These are phyloP conservation scores for Ommatoiulus sabulosus DNA, from an alignment of 2,888 invertebrate genomes.

Conservation along the genomic window DNA sequence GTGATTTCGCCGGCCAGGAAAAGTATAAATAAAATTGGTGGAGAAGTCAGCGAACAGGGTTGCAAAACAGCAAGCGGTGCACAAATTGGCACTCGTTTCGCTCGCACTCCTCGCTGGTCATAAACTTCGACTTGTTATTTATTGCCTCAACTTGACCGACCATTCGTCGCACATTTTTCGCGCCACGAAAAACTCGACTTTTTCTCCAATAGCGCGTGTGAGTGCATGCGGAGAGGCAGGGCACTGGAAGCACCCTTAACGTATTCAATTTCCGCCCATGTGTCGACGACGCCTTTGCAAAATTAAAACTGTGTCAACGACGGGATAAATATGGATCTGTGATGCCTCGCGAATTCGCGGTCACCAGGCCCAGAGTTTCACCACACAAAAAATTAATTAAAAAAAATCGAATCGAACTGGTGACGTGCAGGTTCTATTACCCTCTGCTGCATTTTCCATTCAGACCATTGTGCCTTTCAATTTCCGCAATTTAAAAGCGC, in stretches of 20 bases:
- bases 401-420: neutral
- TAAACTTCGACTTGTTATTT: constrained; percentile 3
- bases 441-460: neutral
- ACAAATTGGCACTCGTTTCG: neutral
- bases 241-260: neutral
- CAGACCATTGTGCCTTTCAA: neutral
- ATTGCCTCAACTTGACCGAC: neutral
- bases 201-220: neutral
- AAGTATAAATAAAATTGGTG: neutral
- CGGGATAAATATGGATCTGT: neutral
- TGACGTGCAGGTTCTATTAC: too few species aligned
- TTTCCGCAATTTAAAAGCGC: neutral
- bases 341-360: neutral
- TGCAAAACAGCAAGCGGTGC: neutral
- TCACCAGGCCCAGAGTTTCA: neutral
- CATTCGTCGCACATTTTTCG: neutral
- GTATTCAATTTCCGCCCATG: neutral
- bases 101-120: neutral
- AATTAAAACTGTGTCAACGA: neutral
- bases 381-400: neutral
- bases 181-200: neutral
- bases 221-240: neutral
- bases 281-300: neutral
- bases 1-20: neutral
- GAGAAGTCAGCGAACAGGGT: neutral